Evolutionary conservation across 1,140 invertebrate genomes (phyloP), one percentile per base, ranked within the genome.

Genomic region (Atopsyche davidsoni): DNA sequence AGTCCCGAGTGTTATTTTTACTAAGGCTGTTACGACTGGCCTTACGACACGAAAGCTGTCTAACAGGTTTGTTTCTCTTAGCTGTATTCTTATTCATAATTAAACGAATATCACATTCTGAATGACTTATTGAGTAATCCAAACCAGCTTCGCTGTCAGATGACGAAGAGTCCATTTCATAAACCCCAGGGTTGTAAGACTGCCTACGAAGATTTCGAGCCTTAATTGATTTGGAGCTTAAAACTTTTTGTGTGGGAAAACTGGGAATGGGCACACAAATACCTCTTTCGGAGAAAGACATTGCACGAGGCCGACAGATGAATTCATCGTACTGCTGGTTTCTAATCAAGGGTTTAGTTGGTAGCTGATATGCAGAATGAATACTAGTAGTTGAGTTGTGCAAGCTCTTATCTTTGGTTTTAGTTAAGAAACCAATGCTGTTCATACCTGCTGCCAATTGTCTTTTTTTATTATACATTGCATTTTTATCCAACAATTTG

Each of bases 181-280:
- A 58, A 53, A 67, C 66, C 63, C 71, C 59, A 11, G 75, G 75
- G 64, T 78, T 78, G 56, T 78, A 78, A 22, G 74, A 76, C 42
- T 77, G 67, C 4, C 75, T 60, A 4, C 75, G 60, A 3, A 75
- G 53, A 16, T 76, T 78, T 13, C 75, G 61, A 19, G 76, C 75
- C 17, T 70, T 62, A 23, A 77, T 69, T 9, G 51, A 53, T 23
- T 53, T 53, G 16, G 51, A 53, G 23, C 51, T 53, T 34, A 53
- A 32, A 2, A 53, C 28, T 28, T 47, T 53, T 21, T 35, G 36
- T 28, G 45, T 18, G 16, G 51, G 38, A 6, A 53, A 40, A 23
- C 21, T 46, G 2, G 44, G n/a, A 2, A 28, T 46, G 3, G 31
- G 2, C 42, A 63, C 64, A 43, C 59, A 60, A 14, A 45, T 56